Evolutionary conservation across 2,113 vertebrate species (phyloP), one percentile per base, ranked within the genome.

Genomic region (Cryptomyrus ogoouensis): DNA sequence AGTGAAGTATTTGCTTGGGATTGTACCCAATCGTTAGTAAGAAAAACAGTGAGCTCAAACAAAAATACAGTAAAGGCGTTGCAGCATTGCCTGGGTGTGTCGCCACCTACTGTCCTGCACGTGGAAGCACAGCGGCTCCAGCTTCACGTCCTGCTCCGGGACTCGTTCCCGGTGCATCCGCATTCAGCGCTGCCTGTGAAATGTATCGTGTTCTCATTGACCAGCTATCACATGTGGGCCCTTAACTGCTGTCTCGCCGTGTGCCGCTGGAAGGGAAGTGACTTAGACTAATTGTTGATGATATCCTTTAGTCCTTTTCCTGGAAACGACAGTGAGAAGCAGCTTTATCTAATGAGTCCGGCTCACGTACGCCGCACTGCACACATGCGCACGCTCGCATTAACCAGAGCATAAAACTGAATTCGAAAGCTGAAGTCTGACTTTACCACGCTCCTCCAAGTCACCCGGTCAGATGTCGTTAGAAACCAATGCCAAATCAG

Each of bases 311-410:
- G 47, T 62, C 49, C 44, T 80, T 27, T 84, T 80, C 47, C 83
- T 87, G 44, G 89, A 90, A 90, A 86, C 70, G 56, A 10, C 89
- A 47, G 83, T 17, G 12, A 62, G 39, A 53, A n/a, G 42, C 35
- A 46, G 42, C 89, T 24, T 90, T 90, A 90, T 87, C 84, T 66
- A 87, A 90, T 90, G 87, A 87, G n/a, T 21, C 15, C 9, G 3
- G 9, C 15, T 66, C 39, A 50, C 12, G 89, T 15, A 70, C 19
- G 8, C 24, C 46, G 24, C 24, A 39, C 88, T 19, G 19, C 88
- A 74, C 58, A 70, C 52, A 85, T 50, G 47, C 12, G 44, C 39
- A 49, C 42, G 7, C 24, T 74, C 27, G n/a, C 53, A 27, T 80
- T 56, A 80, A 52, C 39, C 47, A 56, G 49, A 31, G 49, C 17